These are phyloP conservation scores for Pomacea canaliculata DNA, from an alignment of 2,888 invertebrate species.

Conservation along the genomic window DNA sequence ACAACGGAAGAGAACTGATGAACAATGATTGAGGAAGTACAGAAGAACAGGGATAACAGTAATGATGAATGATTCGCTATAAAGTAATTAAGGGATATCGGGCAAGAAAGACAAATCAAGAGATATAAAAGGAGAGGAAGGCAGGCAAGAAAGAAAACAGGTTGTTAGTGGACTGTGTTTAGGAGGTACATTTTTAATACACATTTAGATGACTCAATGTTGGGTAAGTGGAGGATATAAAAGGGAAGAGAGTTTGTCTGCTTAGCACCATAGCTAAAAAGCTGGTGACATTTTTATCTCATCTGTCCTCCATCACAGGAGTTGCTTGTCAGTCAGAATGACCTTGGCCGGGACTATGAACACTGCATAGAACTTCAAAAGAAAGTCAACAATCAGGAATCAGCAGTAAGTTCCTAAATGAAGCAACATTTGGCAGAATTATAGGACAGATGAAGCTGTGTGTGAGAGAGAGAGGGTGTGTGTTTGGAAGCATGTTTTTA, in stretches of 20 bases:
- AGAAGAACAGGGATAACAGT: no score
- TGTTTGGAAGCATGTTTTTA: neutral
- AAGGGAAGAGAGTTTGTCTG: no score
- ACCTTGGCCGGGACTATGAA: slow-evolving; percentile 94
- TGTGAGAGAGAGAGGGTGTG: neutral
- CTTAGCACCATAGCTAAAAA: neutral
- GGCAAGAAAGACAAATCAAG: no score
- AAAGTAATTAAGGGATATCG: no score
- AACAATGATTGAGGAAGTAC: no score
- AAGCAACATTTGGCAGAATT: no score
- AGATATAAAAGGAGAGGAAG: neutral
- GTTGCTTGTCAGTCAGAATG: slow-evolving; percentile 85
- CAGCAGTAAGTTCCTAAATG: slow-evolving; percentile 68
- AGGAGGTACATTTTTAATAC: no score
- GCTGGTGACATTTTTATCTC: neutral
- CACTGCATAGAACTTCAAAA: slow-evolving; percentile 92
- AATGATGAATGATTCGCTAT: no score
- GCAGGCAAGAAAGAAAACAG: no score
- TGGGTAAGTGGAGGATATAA: neutral
- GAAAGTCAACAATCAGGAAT: slow-evolving; percentile 83
- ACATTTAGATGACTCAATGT: neutral
- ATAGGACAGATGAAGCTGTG: neutral
- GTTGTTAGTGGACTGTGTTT: no score
- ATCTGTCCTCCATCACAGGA: slow-evolving; percentile 66
- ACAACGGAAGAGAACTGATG: no score